A percentile compares a stretch with the other conserved stretches of the same genome.
These are phyloP conservation scores for Phylloscopus whistleri DNA, from an alignment of 2,113 vertebrate genomes.

Conservation along the genomic window DNA sequence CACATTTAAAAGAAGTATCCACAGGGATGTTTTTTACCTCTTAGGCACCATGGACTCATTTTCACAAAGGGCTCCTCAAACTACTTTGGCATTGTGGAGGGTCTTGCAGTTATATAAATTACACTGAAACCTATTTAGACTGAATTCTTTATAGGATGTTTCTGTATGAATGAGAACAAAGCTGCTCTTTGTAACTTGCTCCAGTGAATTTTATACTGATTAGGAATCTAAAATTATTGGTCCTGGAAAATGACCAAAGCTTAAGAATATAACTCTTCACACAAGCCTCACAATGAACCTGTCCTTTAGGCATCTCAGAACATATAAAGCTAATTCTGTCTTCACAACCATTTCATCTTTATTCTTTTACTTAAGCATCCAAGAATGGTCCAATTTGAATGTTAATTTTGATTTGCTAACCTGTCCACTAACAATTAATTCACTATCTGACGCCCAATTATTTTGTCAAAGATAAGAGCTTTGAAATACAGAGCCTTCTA, in stretches of 20 bases:
- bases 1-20: neutral
- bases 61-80: neutral
- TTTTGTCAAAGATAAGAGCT: neutral
- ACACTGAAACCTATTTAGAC: neutral
- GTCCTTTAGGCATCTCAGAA: neutral
- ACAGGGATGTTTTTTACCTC: neutral
- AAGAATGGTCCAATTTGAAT: neutral
- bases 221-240: conserved; percentile 6
- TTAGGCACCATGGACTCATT: neutral
- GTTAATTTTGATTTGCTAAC: neutral
- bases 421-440: conserved; percentile 10
- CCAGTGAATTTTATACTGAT: conserved; percentile 12
- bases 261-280: neutral
- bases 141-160: neutral
- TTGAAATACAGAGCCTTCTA: neutral
- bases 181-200: neutral
- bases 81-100: neutral
- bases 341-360: neutral
- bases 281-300: neutral
- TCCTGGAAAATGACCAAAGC: neutral
- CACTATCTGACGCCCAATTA: neutral
- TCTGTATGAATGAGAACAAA: neutral
- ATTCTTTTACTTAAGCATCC: neutral
- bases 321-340: neutral
- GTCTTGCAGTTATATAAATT: neutral